Evolutionary conservation across 2,797 vertebrate species (phyloP).

Genomic region (Caiman crocodilus): DNA sequence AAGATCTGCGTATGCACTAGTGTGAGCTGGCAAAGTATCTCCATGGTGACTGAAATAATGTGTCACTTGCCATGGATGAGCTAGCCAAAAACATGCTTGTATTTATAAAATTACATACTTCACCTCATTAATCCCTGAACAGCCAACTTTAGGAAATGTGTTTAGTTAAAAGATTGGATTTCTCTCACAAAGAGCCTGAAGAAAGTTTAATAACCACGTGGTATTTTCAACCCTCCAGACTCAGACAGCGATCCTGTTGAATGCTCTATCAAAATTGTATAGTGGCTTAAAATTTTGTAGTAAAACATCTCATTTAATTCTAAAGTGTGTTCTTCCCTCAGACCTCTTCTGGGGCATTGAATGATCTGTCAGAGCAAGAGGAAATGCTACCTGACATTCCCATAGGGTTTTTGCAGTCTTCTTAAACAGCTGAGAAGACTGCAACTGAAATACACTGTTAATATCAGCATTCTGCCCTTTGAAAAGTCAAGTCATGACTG

Average conservation of each 20-base stretch:
- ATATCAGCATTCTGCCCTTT: background rate
- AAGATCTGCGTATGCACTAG: background rate
- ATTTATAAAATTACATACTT: constrained; percentile 38
- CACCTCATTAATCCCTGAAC: constrained; percentile 29
- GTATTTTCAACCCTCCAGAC: constrained; percentile 9
- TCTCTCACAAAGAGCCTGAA: background rate
- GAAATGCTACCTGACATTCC: background rate
- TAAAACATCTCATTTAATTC: background rate
- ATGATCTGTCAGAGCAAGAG: background rate
- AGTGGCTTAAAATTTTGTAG: background rate
- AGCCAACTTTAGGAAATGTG: constrained; percentile 19
- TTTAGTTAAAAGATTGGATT: background rate
- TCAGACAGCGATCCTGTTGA: background rate
- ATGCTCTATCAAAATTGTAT: background rate
- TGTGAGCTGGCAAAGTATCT: constrained; percentile 28
- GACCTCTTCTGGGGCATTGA: background rate
- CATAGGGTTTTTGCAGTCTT: background rate
- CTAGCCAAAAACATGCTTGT: constrained; percentile 13
- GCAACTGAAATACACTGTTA: background rate
- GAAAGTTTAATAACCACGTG: background rate
- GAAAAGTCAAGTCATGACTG: background rate
- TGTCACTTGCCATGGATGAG: constrained; percentile 39
- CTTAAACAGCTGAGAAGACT: background rate
- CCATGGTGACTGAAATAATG: constrained; percentile 44
- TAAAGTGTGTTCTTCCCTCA: constrained; percentile 4